Conservation (phyloP, 2,113 vertebrate genomes). For the Grantiella picta region DNA sequence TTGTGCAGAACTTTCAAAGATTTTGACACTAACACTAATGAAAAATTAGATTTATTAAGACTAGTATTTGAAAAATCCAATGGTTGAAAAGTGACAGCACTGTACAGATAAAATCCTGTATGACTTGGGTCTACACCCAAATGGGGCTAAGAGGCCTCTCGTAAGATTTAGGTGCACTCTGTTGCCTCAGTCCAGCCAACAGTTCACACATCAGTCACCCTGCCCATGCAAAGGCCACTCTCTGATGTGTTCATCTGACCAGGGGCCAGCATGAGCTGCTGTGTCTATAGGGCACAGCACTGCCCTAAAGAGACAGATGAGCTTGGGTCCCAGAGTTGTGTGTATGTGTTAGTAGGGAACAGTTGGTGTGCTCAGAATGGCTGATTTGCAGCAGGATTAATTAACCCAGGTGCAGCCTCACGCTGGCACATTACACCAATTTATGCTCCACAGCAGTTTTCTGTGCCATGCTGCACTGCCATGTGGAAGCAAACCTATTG, state of each 20-base stretch:
- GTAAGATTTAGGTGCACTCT: not conserved
- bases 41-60: not conserved
- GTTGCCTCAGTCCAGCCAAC: not conserved
- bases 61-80: not conserved
- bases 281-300: not conserved
- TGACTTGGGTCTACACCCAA: not conserved
- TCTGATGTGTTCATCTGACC: not conserved
- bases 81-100: not conserved
- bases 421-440: accelerated
- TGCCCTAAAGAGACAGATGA: not conserved
- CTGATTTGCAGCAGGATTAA: not conserved
- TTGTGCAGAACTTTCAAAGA: not conserved
- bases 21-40: not conserved
- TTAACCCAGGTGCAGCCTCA: not conserved
- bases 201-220: not conserved
- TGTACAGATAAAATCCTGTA: not conserved
- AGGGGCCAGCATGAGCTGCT: not conserved
- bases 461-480: not conserved
- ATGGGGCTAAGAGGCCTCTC: not conserved
- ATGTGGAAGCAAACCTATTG: accelerated
- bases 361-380: accelerated
- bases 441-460: not conserved
- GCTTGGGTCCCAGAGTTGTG: accelerated
- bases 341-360: accelerated
- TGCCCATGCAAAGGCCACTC: not conserved